phyloP scores from a whole-genome alignment of 2,888 invertebrate genomes.

The Muscina levida region DNA sequence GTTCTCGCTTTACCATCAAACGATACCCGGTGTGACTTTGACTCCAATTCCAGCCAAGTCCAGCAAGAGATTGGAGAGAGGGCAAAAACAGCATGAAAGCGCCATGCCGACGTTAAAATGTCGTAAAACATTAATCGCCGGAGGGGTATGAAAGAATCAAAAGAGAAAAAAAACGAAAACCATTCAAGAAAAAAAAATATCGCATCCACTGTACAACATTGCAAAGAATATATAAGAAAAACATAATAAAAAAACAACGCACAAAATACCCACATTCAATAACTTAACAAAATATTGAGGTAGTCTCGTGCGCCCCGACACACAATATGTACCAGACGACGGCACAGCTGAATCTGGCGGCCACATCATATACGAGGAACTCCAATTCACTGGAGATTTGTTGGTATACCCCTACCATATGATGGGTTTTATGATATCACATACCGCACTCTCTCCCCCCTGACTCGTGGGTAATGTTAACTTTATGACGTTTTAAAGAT shows the following conservation, averaged over 20 bases:
- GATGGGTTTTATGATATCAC: no score
- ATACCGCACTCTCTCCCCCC: no score
- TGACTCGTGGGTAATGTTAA: no score
- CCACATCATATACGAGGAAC: no score
- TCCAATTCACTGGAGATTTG: no score
- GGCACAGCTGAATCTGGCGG: no score
- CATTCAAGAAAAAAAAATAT: conserved; percentile 36
- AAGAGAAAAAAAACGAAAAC: conserved; percentile 5
- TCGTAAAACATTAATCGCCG: conserved; percentile 66
- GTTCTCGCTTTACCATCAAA: conserved; percentile 37
- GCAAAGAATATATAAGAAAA: no score
- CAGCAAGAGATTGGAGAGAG: background rate
- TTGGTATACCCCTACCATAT: no score
- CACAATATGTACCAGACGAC: no score
- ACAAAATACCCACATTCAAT: conserved; percentile 47
- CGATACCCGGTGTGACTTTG: conserved; percentile 29
- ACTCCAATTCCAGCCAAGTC: conserved; percentile 3
- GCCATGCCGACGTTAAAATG: conserved; percentile 66
- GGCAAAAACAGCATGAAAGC: conserved; percentile 53
- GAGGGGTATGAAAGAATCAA: conserved; percentile 55
- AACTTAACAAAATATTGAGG: conserved; percentile 45
- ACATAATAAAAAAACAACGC: no score
- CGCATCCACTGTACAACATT: no score
- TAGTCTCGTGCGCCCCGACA: conserved; percentile 41
- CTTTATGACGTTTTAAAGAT: no score